Conservation (phyloP, 2,888 invertebrate species). For the Glaucopsyche alexis region DNA sequence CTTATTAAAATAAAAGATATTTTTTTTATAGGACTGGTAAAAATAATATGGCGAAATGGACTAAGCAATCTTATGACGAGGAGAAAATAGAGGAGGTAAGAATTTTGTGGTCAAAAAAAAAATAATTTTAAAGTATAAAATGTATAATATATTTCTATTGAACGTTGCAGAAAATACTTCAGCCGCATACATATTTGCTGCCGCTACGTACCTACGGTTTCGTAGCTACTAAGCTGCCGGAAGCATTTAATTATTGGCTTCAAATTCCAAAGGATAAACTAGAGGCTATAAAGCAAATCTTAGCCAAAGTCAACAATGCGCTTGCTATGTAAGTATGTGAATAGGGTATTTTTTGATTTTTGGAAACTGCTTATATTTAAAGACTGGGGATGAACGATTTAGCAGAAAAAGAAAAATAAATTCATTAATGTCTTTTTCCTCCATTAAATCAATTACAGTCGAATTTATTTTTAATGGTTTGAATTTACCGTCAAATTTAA, state of each 20-base stretch:
- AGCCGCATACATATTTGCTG: background rate
- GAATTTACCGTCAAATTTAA: too few species aligned
- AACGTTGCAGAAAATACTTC: background rate
- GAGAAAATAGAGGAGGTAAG: background rate
- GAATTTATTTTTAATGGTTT: too few species aligned
- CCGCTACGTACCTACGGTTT: conserved; percentile 2
- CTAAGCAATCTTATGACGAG: background rate
- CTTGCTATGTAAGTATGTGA: conserved; percentile 14
- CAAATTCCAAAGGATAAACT: background rate
- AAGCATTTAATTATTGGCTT: conserved; percentile 5
- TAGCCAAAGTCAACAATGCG: background rate
- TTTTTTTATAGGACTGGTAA: background rate
- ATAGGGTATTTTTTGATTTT: too few species aligned
- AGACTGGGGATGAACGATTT: too few species aligned
- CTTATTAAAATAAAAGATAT: background rate
- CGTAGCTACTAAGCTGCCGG: background rate
- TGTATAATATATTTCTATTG: too few species aligned
- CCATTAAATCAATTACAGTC: too few species aligned
- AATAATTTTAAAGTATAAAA: too few species aligned
- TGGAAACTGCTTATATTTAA: too few species aligned
- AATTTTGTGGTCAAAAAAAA: too few species aligned
- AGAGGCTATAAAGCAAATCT: background rate
- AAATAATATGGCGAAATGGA: background rate
- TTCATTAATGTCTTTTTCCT: too few species aligned
- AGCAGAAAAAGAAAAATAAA: too few species aligned